A percentile compares a stretch with the other conserved stretches of the same genome.
These are phyloP conservation scores for Heliothis subflexa DNA, from an alignment of 1,140 invertebrate genomes.

Conservation along the genomic window DNA sequence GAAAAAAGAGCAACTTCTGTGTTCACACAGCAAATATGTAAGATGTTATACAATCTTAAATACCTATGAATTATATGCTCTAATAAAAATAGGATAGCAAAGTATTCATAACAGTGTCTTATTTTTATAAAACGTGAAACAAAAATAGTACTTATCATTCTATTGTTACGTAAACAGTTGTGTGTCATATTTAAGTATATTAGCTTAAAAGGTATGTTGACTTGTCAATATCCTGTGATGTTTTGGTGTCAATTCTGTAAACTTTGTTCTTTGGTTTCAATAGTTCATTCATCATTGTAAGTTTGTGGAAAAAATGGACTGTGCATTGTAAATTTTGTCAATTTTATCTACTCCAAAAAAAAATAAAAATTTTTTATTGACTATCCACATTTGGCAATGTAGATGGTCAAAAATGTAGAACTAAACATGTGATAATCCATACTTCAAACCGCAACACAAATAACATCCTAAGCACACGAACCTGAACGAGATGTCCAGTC, in stretches of 20 bases:
- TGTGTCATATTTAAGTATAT: not conserved
- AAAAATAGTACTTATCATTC: conserved; percentile 5
- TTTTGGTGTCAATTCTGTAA: conserved; percentile 33
- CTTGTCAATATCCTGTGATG: conserved; percentile 14
- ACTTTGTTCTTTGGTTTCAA: conserved; percentile 39
- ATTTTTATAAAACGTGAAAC: not conserved
- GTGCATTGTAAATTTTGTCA: not conserved
- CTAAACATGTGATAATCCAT: no score
- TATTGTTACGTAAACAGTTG: not conserved
- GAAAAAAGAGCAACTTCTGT: conserved; percentile 4
- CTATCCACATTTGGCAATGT: no score
- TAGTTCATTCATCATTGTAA: conserved; percentile 18
- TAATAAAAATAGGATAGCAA: conserved; percentile 41
- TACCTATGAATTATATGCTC: conserved; percentile 10
- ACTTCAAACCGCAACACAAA: no score
- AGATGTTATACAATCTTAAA: not conserved
- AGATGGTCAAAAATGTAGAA: not conserved
- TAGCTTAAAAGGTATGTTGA: conserved; percentile 10
- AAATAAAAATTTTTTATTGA: no score
- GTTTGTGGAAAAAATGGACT: conserved; percentile 27
- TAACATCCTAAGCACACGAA: no score
- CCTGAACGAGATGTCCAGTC: conserved; percentile 2
- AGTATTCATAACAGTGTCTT: conserved; percentile 24
- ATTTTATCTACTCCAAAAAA: no score
- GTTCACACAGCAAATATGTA: not conserved